Percentiles rank a stretch among this genome's conserved stretches.
Evolutionary conservation across 2,113 vertebrate species (phyloP).

Genomic region (Anarhynchus alexandrinus): DNA sequence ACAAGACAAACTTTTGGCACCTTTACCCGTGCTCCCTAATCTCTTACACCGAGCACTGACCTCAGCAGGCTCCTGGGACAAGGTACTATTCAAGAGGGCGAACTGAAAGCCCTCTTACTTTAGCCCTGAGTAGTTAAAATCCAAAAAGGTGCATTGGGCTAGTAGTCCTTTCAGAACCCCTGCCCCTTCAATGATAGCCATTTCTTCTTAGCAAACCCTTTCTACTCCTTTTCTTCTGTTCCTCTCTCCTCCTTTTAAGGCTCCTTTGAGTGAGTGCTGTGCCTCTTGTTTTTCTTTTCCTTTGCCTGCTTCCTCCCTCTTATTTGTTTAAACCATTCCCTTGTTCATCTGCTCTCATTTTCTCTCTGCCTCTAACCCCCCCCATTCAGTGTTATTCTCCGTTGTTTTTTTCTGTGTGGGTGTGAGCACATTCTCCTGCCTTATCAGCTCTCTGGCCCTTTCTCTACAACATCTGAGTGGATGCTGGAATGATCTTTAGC

Average conservation of each 20-base stretch:
- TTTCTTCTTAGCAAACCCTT: conserved; percentile 32
- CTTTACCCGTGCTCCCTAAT: neutral
- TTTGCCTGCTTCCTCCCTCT: conserved; percentile 29
- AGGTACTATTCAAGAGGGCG: neutral
- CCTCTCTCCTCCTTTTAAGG: conserved; percentile 16
- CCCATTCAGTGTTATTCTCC: neutral
- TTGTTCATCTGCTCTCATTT: neutral
- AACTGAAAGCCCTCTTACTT: neutral
- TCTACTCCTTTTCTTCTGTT: conserved; percentile 44
- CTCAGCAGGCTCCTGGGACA: neutral
- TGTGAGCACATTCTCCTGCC: conserved; percentile 32
- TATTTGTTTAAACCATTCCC: conserved; percentile 31
- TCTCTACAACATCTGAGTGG: conserved; percentile 46
- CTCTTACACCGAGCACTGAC: neutral
- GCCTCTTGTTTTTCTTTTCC: conserved; percentile 40
- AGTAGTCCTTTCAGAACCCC: conserved; percentile 13
- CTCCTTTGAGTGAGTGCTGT: neutral
- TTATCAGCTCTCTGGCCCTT: conserved; percentile 24
- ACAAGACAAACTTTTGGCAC: neutral
- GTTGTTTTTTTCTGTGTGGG: neutral
- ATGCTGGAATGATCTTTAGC: conserved; percentile 56
- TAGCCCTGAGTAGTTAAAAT: conserved; percentile 29
- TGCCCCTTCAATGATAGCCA: conserved; percentile 23
- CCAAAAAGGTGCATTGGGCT: conserved; percentile 36
- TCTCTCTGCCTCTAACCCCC: neutral